Evolutionary conservation across 1,140 invertebrate genomes (phyloP).

Genomic region (Oppia nitens): DNA sequence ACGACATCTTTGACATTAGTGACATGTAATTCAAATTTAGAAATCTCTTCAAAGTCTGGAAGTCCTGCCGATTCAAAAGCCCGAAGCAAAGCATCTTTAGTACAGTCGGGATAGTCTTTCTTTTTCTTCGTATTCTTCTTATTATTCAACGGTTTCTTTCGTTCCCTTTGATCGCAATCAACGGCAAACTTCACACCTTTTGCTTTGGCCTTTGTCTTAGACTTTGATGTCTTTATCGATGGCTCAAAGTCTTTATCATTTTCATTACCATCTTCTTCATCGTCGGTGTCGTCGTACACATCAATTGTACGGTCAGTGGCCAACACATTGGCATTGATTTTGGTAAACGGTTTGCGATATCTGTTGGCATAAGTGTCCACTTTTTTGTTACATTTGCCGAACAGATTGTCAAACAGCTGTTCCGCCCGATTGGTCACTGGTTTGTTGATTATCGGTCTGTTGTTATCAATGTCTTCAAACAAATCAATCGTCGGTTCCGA

Average conservation of each 20-base stretch:
- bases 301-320: neutral
- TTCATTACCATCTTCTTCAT: neutral
- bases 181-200: neutral
- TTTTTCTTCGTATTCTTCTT: neutral
- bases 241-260: neutral
- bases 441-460: too few species aligned
- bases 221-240: neutral
- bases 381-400: neutral
- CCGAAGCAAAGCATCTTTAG: slow-evolving; percentile 6
- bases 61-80: slow-evolving; percentile 5
- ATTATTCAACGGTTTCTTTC: neutral
- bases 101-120: slow-evolving; percentile 9
- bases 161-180: neutral
- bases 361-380: neutral
- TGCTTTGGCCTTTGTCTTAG: neutral
- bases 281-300: neutral
- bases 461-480: neutral
- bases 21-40: neutral
- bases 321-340: neutral
- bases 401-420: neutral
- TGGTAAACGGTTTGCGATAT: neutral
- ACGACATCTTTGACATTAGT: neutral
- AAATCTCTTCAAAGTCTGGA: slow-evolving; percentile 13
- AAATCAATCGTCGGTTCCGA: neutral
- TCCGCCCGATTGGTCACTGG: neutral